Evolutionary conservation across 2,113 vertebrate species (phyloP), one percentile per base, ranked within the genome.

Genomic region (Mobula birostris): DNA sequence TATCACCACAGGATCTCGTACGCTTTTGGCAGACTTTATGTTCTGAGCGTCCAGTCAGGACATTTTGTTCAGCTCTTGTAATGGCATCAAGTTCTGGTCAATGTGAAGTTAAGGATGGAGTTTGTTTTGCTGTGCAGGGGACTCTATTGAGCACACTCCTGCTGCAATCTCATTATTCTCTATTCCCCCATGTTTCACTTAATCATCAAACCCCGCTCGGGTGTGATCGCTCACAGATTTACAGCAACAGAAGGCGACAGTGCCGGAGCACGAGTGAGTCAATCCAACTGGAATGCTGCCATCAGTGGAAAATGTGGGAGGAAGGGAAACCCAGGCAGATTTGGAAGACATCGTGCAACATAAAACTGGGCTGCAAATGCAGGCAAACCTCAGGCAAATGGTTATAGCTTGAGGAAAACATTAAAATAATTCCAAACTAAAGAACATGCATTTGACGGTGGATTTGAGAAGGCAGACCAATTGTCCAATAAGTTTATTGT

Each of bases 31-130:
- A 85, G 56, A 21, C 8, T 58, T 58, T 58, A 29, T 2, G 58
- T 58, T 24, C 82, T 27, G 48, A 58, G 48, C 56, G 58, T 56
- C 56, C 24, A 7, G 14, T 61, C 82, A 85, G 82, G 56, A 85
- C 82, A 85, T 58, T 85, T 85, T 61, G 82, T 85, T 85, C 82
- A 58, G 82, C 82, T 85, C 82, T 61, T 29, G 24, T 58, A n/a
- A 29, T 48, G 78, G 79, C 40, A 82, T 8, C 1, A 48, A 85
- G 82, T 61, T 61, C 24, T 61, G 21, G 82, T 85, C 82, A 29
- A 85, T 85, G 24, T 29, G 82, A 85, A 27, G 24, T 85, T 21
- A 8, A 29, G 48, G 24, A 58, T 58, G 56, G n/a, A 21, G 82
- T 27, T 61, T 61, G 21, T 85, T 58, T 27, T 61, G 9, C 11